These are phyloP conservation scores for Papilio demoleus DNA, from an alignment of 2,888 invertebrate genomes.

Conservation along the genomic window DNA sequence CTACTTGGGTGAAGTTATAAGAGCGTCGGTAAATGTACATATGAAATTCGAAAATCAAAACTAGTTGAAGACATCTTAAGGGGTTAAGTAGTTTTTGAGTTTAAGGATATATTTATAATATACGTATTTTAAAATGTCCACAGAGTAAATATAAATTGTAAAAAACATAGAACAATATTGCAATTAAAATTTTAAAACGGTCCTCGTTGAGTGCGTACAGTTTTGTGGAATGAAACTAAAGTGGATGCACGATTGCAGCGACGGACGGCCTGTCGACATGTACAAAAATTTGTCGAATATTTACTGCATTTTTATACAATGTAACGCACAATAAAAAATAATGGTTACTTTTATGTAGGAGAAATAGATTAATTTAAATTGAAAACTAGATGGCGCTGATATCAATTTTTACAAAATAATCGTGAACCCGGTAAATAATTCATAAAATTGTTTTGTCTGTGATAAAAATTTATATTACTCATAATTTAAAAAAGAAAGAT, in stretches of 20 bases:
- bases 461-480: too few species aligned
- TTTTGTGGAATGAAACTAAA: slow-evolving; percentile 15
- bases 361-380: neutral
- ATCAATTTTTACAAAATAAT: too few species aligned
- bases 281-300: too few species aligned
- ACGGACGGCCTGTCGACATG: slow-evolving; percentile 2
- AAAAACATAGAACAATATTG: slow-evolving; percentile 6
- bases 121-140: too few species aligned
- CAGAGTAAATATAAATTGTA: slow-evolving; percentile 12
- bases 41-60: too few species aligned
- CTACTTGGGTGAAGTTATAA: too few species aligned
- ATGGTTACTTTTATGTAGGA: neutral
- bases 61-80: too few species aligned
- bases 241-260: neutral
- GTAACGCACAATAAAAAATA: neutral
- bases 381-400: slow-evolving; percentile 1
- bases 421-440: too few species aligned
- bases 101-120: neutral
- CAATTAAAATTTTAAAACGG: slow-evolving; percentile 22
- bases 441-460: too few species aligned
- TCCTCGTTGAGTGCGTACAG: neutral
- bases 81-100: neutral
- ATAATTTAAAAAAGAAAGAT: too few species aligned
- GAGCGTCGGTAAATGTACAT: too few species aligned
- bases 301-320: neutral